These are phyloP conservation scores for Furcifer pardalis DNA, from an alignment of 2,797 vertebrate species.

Conservation along the genomic window DNA sequence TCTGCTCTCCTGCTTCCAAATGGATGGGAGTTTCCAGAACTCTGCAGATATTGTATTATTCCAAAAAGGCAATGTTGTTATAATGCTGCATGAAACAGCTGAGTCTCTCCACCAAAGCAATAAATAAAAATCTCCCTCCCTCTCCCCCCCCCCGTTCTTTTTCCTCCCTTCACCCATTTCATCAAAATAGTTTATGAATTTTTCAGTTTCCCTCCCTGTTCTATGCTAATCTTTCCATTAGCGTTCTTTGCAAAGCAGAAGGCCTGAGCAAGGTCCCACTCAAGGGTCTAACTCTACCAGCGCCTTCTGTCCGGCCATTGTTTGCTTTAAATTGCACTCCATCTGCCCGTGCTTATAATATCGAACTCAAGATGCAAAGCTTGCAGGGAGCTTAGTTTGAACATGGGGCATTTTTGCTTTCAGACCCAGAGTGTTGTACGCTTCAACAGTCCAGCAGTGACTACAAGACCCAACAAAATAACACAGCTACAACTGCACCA, in stretches of 20 bases:
- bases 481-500: too few relatives aligned
- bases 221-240: slow-evolving; percentile 8
- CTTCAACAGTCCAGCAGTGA: too few relatives aligned
- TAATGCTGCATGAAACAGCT: background rate
- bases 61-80: background rate
- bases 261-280: background rate
- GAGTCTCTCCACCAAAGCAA: background rate
- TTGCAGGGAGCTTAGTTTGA: background rate
- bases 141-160: background rate
- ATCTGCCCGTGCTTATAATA: slow-evolving; percentile 55
- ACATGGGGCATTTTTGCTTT: background rate
- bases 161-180: background rate
- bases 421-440: too few relatives aligned
- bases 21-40: background rate
- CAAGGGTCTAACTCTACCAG: slow-evolving; percentile 34
- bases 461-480: too few relatives aligned
- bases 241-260: background rate
- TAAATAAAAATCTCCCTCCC: background rate
- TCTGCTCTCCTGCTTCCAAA: background rate
- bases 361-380: slow-evolving; percentile 58
- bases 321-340: slow-evolving; percentile 57
- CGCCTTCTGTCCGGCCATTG: slow-evolving; percentile 29
- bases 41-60: background rate
- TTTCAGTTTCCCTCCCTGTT: background rate
- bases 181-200: background rate